Evolutionary conservation across 2,888 invertebrate genomes (phyloP).

Genomic region (Megastigmus dorsalis): DNA sequence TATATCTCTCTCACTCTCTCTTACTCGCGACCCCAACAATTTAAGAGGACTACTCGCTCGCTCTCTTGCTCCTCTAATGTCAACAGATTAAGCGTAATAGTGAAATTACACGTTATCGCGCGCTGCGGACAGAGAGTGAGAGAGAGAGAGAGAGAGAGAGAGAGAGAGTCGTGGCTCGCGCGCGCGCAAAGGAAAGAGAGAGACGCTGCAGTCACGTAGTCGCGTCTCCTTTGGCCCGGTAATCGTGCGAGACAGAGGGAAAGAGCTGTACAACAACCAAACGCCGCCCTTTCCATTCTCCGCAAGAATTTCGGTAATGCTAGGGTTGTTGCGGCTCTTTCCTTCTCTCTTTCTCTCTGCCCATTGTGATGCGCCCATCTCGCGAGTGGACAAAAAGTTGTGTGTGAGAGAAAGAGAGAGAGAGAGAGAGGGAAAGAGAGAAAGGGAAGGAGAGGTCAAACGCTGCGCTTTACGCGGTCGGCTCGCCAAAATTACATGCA

Average conservation of each 20-base stretch:
- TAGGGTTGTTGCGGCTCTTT: constrained; percentile 69
- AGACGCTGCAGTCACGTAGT: constrained; percentile 40
- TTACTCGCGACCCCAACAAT: constrained; percentile 44
- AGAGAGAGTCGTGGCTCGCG: no score
- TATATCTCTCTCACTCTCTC: no score
- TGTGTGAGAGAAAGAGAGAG: no score
- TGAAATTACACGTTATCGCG: constrained; percentile 72
- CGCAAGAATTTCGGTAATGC: constrained; percentile 70
- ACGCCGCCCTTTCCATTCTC: constrained; percentile 42
- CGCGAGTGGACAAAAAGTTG: background rate
- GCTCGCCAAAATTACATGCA: constrained; percentile 70
- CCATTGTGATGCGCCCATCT: constrained; percentile 34
- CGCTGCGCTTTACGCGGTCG: constrained; percentile 62
- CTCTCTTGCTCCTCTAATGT: constrained; percentile 67
- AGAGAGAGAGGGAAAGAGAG: background rate
- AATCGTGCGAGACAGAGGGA: constrained; percentile 58
- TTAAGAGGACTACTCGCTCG: constrained; percentile 56
- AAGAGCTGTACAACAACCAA: background rate
- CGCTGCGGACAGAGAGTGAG: no score
- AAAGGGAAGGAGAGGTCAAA: constrained; percentile 66
- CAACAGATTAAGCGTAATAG: constrained; percentile 74
- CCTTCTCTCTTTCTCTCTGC: no score
- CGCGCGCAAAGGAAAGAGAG: no score
- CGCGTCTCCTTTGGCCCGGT: constrained; percentile 59
- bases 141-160: no score